Percentiles rank a stretch among this genome's conserved stretches.
Evolutionary conservation across 2,797 vertebrate species (phyloP).

Genomic region (Takifugu rubripes): DNA sequence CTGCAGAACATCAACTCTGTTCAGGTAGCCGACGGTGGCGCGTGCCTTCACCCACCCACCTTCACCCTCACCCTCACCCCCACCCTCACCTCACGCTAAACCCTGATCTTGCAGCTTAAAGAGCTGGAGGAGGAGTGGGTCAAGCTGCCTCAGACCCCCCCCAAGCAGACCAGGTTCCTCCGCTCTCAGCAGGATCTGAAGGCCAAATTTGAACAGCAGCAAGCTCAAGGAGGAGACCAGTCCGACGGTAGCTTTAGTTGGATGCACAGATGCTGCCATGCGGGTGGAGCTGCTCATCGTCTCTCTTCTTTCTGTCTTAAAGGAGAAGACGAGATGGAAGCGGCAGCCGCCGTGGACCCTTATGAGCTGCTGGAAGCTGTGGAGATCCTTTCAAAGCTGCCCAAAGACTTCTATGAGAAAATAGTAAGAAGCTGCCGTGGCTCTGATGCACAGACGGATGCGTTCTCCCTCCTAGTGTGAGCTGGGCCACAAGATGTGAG

Average conservation of each 20-base stretch:
- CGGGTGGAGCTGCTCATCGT: not conserved
- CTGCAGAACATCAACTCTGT: slow-evolving; percentile 93
- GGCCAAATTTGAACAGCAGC: slow-evolving; percentile 92
- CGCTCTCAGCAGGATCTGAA: slow-evolving; percentile 96
- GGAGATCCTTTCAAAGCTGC: slow-evolving; percentile 94
- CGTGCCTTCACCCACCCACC: not conserved
- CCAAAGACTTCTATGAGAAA: slow-evolving; percentile 99
- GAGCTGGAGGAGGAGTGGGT: slow-evolving; percentile 98
- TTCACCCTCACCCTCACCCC: not conserved
- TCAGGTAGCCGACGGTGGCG: slow-evolving; percentile 77
- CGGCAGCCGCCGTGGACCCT: slow-evolving; percentile 81
- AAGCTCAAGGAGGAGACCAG: slow-evolving; percentile 82
- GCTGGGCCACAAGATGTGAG: too few species aligned
- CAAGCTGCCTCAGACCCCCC: slow-evolving; percentile 82
- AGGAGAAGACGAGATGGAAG: slow-evolving; percentile 84
- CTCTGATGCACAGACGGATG: too few species aligned
- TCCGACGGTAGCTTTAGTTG: slow-evolving; percentile 77
- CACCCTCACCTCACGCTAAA: not conserved
- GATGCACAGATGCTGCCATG: not conserved
- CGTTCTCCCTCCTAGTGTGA: too few species aligned
- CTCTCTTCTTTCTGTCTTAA: slow-evolving; percentile 3
- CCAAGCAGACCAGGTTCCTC: slow-evolving; percentile 90
- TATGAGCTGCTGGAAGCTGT: slow-evolving; percentile 94
- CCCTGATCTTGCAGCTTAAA: slow-evolving; percentile 80
- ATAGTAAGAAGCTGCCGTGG: slow-evolving; percentile 78